Conservation (phyloP, 2,113 vertebrate species). For the Pholis gunnellus region DNA sequence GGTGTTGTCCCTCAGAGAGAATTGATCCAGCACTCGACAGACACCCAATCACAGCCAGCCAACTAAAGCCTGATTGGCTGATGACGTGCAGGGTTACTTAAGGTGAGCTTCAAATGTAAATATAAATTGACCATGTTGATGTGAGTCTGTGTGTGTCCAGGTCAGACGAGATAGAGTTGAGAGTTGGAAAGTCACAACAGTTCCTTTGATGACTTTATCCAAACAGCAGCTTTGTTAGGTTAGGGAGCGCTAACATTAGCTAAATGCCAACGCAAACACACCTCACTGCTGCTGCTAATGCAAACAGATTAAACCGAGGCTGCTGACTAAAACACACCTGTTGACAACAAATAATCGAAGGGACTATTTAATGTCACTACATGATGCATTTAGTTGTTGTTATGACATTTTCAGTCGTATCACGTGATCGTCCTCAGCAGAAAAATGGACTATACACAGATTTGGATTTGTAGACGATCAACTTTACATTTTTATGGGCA, state of each 20-base stretch:
- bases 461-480: neutral
- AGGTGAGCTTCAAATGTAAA: constrained; percentile 9
- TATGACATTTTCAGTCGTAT: neutral
- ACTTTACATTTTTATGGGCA: neutral
- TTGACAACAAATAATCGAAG: neutral
- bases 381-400: neutral
- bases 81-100: constrained; percentile 38
- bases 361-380: neutral
- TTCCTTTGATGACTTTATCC: constrained; percentile 12
- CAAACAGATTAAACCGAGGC: constrained; percentile 38
- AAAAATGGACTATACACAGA: neutral
- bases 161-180: neutral
- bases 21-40: constrained; percentile 23
- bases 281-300: neutral
- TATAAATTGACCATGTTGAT: neutral
- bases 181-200: constrained; percentile 8
- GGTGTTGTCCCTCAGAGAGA: constrained; percentile 39
- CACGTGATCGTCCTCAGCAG: neutral
- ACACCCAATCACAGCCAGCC: constrained; percentile 13
- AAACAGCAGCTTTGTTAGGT: constrained; percentile 21
- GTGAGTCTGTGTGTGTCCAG: neutral
- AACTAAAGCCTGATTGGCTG: constrained; percentile 18
- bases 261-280: constrained; percentile 35
- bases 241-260: neutral
- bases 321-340: neutral